Evolutionary conservation across 1,140 invertebrate species (phyloP).

Genomic region (Campodea augens): DNA sequence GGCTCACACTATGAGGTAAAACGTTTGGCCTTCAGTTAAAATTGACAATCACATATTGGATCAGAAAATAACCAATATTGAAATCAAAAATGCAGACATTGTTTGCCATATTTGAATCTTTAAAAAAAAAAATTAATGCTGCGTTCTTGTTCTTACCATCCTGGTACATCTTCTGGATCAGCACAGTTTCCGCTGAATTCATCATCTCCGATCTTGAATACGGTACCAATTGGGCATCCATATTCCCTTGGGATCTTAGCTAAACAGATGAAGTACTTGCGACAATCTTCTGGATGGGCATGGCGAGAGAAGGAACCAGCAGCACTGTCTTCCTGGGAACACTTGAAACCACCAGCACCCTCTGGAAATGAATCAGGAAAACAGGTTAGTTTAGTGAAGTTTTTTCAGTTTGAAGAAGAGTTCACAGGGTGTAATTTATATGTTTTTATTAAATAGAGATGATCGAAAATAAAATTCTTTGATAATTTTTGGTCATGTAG

Average conservation of each 20-base stretch:
- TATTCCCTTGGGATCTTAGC: slow-evolving; percentile 78
- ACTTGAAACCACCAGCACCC: slow-evolving; percentile 70
- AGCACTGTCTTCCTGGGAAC: slow-evolving; percentile 55
- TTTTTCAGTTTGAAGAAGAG: slow-evolving; percentile 1
- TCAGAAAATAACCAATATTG: too few relatives aligned
- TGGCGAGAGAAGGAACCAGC: slow-evolving; percentile 78
- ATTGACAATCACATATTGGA: too few relatives aligned
- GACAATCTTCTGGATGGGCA: slow-evolving; percentile 83
- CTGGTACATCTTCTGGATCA: slow-evolving; percentile 79
- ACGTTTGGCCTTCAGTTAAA: too few relatives aligned
- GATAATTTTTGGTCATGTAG: too few relatives aligned
- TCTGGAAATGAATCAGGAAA: slow-evolving; percentile 33
- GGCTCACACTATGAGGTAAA: too few relatives aligned
- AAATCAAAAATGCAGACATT: too few relatives aligned
- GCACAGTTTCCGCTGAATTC: slow-evolving; percentile 80
- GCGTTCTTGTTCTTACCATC: slow-evolving; percentile 56
- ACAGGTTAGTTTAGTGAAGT: neutral
- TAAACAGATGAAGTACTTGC: slow-evolving; percentile 85
- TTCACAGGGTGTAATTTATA: too few relatives aligned
- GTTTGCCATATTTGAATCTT: too few relatives aligned
- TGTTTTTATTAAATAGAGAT: too few relatives aligned
- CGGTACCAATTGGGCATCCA: slow-evolving; percentile 84
- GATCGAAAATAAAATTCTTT: too few relatives aligned
- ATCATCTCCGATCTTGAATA: slow-evolving; percentile 79
- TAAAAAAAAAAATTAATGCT: too few relatives aligned